Base-by-base conservation (phyloP, 2,888 invertebrate species). In the Rhagonycha fulva region DNA sequence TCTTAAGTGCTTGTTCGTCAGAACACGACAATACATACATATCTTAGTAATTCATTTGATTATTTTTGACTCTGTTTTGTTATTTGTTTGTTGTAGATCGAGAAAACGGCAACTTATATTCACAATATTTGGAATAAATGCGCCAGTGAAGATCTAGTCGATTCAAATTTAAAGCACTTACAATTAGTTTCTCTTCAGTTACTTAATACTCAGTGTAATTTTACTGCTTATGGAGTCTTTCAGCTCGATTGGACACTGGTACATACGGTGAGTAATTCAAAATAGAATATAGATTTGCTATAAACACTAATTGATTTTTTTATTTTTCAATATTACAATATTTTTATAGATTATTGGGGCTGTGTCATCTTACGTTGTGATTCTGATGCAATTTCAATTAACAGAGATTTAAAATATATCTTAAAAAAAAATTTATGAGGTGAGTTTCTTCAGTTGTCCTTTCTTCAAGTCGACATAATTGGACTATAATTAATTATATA, bases 41-140 rank as follows among this genome's bases (percentile, higher is more conserved):
- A n/a, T n/a, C n/a, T n/a, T n/a, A n/a, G n/a, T n/a, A n/a, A n/a
- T n/a, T n/a, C n/a, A n/a, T n/a, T n/a, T n/a, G n/a, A n/a, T n/a
- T n/a, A n/a, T n/a, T n/a, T n/a, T n/a, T n/a, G n/a, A n/a, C n/a
- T 19, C 19, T 19, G 19, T 2, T 19, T 1, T 19, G 2, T 19
- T 19, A 19, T 19, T n/a, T n/a, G 4, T n/a, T 47, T 47, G n/a
- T 80, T 80, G 12, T 61, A 80, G 80, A 77, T 75, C 2, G 74
- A 76, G 14, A 75, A 71, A 23, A 79, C 80, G 19, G 77, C 77
- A 1, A 81, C 78, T 3, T 74, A 76, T 67, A 68, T 82, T 24
- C 82, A 82, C 67, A 77, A 80, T 63, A 78, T 82, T 14, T 82
- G 82, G 82, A 80, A 82, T 72, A 78, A 79, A 19, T 76, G 77